Evolutionary conservation across 2,113 vertebrate genomes (phyloP), one percentile per base, ranked within the genome.

Genomic region (Heterotilapia buettikoferi): DNA sequence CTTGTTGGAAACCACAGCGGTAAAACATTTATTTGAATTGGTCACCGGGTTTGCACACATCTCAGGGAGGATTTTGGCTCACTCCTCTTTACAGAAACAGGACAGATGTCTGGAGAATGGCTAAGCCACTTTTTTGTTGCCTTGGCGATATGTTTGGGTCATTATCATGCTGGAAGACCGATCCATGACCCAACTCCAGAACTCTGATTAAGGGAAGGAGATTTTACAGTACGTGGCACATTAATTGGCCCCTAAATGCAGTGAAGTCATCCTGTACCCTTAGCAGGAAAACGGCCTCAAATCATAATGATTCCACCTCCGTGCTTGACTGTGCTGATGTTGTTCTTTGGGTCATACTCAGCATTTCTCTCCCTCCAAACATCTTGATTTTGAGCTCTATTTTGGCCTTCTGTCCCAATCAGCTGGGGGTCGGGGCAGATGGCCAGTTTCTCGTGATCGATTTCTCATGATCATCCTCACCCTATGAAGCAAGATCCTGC

Each of bases 391-490:
- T 66, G 61, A 66, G 61, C 19, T 66, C 61, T 38, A 38, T 10
- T 66, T 61, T 31, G 57, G 5, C 18, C 8, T 61, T 66, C 61
- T 66, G 19, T 66, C 10, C 61, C 33, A 38, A 66, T 38, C 33
- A 38, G 61, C 31, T 13, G 33, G 3, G 0, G 61, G 61, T 13
- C 2, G 3, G 61, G 10, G 33, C 18, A 66, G 61, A 38, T 5
- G 31, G 33, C 31, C 61, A 36, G 59, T 63, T 36, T 36, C 31
- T 66, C 10, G 2, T 7, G 33, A 66, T n/a, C 0, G 0, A 66
- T n/a, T 66, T 66, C 31, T 66, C 18, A 66, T n/a, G 18, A 66
- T 66, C 33, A n/a, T 38, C 19, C 2, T 66, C 10, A n/a, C 33
- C 6, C 4, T 66, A 36, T n/a, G 31, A 2, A 3, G 33, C 61